phyloP scores from a whole-genome alignment of 2,113 vertebrate species.

The Pao palembangensis region DNA sequence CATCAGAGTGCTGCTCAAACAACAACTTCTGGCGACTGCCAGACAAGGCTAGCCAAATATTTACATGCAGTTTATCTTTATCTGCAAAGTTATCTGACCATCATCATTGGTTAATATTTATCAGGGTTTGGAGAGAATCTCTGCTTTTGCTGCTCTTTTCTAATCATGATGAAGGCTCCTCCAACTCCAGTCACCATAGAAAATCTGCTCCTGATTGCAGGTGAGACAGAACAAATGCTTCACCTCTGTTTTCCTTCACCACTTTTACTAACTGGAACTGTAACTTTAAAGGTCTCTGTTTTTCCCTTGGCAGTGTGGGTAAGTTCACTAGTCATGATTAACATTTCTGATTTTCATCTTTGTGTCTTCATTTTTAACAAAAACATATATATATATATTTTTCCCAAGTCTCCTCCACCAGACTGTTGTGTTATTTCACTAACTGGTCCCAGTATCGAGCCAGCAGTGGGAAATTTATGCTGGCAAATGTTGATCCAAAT shows the following conservation, averaged over 20 bases:
- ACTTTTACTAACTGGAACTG: slow-evolving; percentile 12
- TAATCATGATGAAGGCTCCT: neutral
- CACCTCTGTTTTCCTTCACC: neutral
- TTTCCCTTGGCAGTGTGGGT: slow-evolving; percentile 44
- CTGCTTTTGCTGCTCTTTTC: neutral
- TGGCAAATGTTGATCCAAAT: slow-evolving; percentile 72
- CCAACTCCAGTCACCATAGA: slow-evolving; percentile 20
- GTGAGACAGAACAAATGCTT: slow-evolving; percentile 21
- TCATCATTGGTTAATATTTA: slow-evolving; percentile 20
- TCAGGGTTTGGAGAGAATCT: neutral
- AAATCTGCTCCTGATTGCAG: slow-evolving; percentile 41
- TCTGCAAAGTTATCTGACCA: no score
- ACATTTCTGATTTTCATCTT: neutral
- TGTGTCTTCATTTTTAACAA: neutral
- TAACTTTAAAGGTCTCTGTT: slow-evolving; percentile 47
- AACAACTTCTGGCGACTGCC: no score
- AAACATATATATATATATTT: neutral
- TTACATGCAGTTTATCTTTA: no score
- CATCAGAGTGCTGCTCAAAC: no score
- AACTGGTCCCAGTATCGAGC: slow-evolving; percentile 84
- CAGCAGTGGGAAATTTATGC: slow-evolving; percentile 67
- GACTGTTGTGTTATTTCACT: slow-evolving; percentile 83
- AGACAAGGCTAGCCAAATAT: no score
- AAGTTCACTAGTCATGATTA: slow-evolving; percentile 22
- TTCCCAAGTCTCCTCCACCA: slow-evolving; percentile 63